These are phyloP conservation scores for Dinomys branickii DNA, from an alignment of 2,113 vertebrate genomes.

Conservation along the genomic window DNA sequence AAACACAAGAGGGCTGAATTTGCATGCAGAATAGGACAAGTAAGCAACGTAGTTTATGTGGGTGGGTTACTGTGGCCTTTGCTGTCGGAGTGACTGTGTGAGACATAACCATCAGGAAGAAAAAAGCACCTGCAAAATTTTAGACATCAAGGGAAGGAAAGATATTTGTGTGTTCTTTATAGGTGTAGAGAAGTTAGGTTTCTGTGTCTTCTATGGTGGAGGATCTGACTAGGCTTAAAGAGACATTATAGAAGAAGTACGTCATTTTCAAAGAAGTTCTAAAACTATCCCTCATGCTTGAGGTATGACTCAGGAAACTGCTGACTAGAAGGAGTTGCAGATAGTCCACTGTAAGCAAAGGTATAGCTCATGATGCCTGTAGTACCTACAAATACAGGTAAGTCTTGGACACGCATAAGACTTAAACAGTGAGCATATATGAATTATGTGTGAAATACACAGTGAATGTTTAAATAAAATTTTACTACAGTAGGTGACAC, in stretches of 20 bases:
- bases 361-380: accelerated
- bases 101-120: neutral
- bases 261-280: neutral
- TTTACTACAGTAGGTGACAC: neutral
- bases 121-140: neutral
- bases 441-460: neutral
- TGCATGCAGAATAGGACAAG: neutral
- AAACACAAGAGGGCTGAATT: neutral
- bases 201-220: neutral
- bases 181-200: neutral
- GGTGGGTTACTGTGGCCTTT: neutral
- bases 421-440: neutral
- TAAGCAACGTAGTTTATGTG: neutral
- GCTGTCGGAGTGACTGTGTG: neutral
- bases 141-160: neutral
- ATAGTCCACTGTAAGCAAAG: neutral
- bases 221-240: neutral
- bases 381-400: neutral
- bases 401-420: neutral
- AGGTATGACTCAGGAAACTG: neutral
- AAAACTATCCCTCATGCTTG: neutral
- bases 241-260: neutral
- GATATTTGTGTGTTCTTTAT: neutral
- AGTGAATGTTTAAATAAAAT: neutral
- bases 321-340: neutral